Evolutionary conservation across 2,888 invertebrate species (phyloP), one percentile per base, ranked within the genome.

Genomic region (Diloba caeruleocephala): DNA sequence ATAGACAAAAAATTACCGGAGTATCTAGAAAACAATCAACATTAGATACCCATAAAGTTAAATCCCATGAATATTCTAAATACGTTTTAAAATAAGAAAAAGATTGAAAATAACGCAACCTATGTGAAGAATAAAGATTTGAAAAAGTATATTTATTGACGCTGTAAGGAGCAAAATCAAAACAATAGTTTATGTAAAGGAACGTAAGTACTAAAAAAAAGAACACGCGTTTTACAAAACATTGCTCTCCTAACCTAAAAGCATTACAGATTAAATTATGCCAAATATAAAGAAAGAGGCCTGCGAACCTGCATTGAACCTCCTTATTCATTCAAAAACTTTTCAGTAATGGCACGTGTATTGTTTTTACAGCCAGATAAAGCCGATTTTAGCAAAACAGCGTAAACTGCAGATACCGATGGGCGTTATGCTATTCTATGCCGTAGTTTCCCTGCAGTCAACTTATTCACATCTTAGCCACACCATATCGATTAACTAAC

Each of bases 391-490:
- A 71, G 71, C 78, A 74, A 70, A 63, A 66, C 78, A 78, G 75
- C 62, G 61, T 63, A 55, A 84, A 88, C 87, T 89, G 91, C 90
- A 89, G 90, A 89, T 83, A 82, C 79, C 76, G 85, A 86, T 85
- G 87, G 86, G 87, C 87, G 87, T 86, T 87, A 87, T 85, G 87
- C 85, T 86, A 80, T 78, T 79, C 84, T 83, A 88, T 91, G 90
- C 87, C 88, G 91, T 91, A 90, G 86, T 90, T 83, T 83, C 79
- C 82, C 90, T 90, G 92, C 92, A 92, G 89, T 89, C 84, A 79
- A 85, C 85, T 85, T 72, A 74, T 74, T 74, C 84, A 88, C 85
- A 88, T 88, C 88, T 89, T 87, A 79, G 76, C 82, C 81, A 79
- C 84, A 84, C 87, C 85, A 88, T 91, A 92, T 92, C 87, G 91